phyloP scores from a whole-genome alignment of 2,888 invertebrate genomes.

The Lithosia quadra region DNA sequence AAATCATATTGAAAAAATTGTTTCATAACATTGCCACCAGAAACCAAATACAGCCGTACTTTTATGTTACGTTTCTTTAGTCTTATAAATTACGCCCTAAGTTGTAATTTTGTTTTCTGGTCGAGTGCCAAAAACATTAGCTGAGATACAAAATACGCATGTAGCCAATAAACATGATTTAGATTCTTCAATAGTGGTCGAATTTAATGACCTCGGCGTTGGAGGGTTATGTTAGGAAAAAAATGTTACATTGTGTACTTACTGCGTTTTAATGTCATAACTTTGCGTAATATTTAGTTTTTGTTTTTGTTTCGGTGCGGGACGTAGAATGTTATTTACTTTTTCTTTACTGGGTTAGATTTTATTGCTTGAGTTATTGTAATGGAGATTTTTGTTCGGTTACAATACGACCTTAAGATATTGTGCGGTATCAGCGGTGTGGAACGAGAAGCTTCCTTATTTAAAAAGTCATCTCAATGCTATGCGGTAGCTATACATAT shows the following conservation, averaged over 20 bases:
- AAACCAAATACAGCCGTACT: slow-evolving; percentile 24
- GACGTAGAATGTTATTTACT: slow-evolving; percentile 6
- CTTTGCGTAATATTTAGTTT: not conserved
- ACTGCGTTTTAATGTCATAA: slow-evolving; percentile 10
- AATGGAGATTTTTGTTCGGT: not conserved
- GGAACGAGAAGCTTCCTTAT: not conserved
- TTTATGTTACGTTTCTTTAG: slow-evolving; percentile 22
- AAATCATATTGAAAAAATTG: slow-evolving; percentile 1
- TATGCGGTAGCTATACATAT: not conserved
- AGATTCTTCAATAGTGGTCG: slow-evolving; percentile 41
- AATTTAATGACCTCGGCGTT: slow-evolving; percentile 42
- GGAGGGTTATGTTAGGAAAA: slow-evolving; percentile 25
- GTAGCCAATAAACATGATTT: slow-evolving; percentile 53
- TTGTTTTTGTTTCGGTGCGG: not conserved
- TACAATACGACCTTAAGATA: not conserved
- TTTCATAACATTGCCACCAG: not conserved
- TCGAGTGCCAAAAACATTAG: slow-evolving; percentile 51
- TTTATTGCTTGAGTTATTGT: not conserved
- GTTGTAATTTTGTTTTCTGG: slow-evolving; percentile 52
- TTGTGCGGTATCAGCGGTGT: not conserved
- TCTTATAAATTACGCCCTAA: slow-evolving; percentile 46
- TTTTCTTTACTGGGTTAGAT: not conserved
- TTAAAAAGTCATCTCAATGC: not conserved
- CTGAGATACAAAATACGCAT: slow-evolving; percentile 44
- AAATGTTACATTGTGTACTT: not conserved